These are phyloP conservation scores for Oxyscelio sp. DNA, from an alignment of 2,888 invertebrate genomes.

Conservation along the genomic window DNA sequence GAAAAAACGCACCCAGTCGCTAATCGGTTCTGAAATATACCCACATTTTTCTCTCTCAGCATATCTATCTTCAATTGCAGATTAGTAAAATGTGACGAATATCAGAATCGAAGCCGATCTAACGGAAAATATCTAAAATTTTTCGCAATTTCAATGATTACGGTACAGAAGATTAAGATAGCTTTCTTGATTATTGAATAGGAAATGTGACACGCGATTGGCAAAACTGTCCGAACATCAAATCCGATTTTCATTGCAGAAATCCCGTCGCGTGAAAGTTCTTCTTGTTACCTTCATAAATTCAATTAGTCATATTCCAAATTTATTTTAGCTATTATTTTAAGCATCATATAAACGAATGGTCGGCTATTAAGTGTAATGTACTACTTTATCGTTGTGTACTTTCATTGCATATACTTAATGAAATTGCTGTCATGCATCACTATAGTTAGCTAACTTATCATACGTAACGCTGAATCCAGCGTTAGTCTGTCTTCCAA, in stretches of 20 bases:
- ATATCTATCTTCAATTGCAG: conserved; percentile 7
- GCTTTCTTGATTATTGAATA: conserved; percentile 14
- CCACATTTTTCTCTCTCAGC: neutral
- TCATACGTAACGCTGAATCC: too few relatives aligned
- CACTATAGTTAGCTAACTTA: too few relatives aligned
- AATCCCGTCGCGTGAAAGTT: neutral
- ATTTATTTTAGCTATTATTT: too few relatives aligned
- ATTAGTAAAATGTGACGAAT: conserved; percentile 22
- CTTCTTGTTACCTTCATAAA: neutral
- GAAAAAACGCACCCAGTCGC: neutral
- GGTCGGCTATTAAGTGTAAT: too few relatives aligned
- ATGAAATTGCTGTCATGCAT: too few relatives aligned
- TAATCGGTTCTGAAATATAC: neutral
- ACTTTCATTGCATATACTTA: too few relatives aligned
- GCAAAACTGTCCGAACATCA: neutral
- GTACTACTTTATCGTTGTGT: too few relatives aligned
- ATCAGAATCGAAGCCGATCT: neutral
- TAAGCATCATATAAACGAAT: too few relatives aligned
- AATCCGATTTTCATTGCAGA: neutral
- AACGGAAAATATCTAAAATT: conserved; percentile 31
- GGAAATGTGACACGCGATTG: neutral
- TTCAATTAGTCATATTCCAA: too few relatives aligned
- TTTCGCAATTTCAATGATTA: conserved; percentile 26
- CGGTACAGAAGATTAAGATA: conserved; percentile 40
- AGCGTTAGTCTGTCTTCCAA: too few relatives aligned